Evolutionary conservation across 2,113 vertebrate species (phyloP).

Genomic region (Baryphthengus martii): DNA sequence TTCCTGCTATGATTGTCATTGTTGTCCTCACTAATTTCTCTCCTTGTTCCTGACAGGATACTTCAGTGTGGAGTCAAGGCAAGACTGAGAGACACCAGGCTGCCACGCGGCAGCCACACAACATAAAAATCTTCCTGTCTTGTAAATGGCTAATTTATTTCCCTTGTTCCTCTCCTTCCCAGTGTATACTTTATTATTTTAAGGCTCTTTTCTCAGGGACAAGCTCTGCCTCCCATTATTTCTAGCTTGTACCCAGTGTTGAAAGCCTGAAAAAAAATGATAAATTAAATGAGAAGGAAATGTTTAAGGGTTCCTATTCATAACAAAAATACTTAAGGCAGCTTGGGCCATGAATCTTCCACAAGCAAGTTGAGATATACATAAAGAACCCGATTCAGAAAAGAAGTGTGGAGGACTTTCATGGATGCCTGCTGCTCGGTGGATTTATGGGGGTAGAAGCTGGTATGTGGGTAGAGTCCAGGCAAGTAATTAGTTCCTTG

Average conservation of each 20-base stretch:
- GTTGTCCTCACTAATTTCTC: neutral
- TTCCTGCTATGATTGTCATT: rapidly evolving
- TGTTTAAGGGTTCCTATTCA: conserved; percentile 66
- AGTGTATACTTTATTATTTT: neutral
- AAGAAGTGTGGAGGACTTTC: neutral
- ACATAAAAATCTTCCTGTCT: neutral
- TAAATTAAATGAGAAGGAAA: conserved; percentile 67
- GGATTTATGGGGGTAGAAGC: conserved; percentile 20
- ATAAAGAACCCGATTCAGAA: conserved; percentile 63
- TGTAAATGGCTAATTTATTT: neutral
- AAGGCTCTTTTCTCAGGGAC: conserved; percentile 26
- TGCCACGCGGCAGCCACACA: neutral
- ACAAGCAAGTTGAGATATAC: neutral
- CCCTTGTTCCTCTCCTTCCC: neutral
- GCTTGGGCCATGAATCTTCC: conserved; percentile 51
- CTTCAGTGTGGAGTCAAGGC: neutral
- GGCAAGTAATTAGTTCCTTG: conserved; percentile 31
- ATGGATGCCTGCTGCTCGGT: neutral
- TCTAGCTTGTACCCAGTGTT: neutral
- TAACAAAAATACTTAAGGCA: conserved; percentile 53
- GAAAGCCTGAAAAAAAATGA: conserved; percentile 56
- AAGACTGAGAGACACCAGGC: neutral
- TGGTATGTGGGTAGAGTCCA: conserved; percentile 5
- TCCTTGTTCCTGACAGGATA: rapidly evolving
- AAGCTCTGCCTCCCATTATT: neutral